Evolutionary conservation across 2,888 invertebrate species (phyloP).

Genomic region (Erebia ligea): DNA sequence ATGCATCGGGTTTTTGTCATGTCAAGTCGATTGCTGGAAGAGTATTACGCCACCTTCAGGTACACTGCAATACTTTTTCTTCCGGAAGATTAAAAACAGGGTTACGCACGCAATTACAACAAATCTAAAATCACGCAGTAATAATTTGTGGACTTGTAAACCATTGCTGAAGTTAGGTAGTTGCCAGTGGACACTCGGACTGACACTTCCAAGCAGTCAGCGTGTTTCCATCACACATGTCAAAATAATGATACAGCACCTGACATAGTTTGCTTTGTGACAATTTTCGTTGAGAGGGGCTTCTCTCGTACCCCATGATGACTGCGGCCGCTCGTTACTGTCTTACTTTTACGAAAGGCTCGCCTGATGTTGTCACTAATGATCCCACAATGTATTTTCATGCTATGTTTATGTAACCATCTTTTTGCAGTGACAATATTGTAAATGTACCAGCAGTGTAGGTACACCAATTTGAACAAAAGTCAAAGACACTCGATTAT

Average conservation of each 20-base stretch:
- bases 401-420: slow-evolving; percentile 12
- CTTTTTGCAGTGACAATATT: neutral
- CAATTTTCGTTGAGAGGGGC: slow-evolving; percentile 74
- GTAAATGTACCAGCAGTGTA: neutral
- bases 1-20: neutral
- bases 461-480: neutral
- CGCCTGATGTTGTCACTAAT: slow-evolving; percentile 70
- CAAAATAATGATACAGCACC: slow-evolving; percentile 69
- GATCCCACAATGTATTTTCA: slow-evolving; percentile 51
- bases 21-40: neutral
- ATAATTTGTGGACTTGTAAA: neutral
- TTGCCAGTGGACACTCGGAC: neutral
- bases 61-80: neutral
- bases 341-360: slow-evolving; percentile 64
- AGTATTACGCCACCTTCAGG: neutral
- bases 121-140: neutral
- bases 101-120: too few relatives aligned
- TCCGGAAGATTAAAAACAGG: too few relatives aligned
- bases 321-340: slow-evolving; percentile 78
- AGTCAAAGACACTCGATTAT: too few relatives aligned
- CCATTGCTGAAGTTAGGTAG: too few relatives aligned
- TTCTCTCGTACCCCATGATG: slow-evolving; percentile 72
- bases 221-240: slow-evolving; percentile 41
- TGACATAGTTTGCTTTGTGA: slow-evolving; percentile 76
- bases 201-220: slow-evolving; percentile 13